These are phyloP conservation scores for Gasterosteus aculeatus DNA, from an alignment of 2,113 vertebrate species.

Conservation along the genomic window DNA sequence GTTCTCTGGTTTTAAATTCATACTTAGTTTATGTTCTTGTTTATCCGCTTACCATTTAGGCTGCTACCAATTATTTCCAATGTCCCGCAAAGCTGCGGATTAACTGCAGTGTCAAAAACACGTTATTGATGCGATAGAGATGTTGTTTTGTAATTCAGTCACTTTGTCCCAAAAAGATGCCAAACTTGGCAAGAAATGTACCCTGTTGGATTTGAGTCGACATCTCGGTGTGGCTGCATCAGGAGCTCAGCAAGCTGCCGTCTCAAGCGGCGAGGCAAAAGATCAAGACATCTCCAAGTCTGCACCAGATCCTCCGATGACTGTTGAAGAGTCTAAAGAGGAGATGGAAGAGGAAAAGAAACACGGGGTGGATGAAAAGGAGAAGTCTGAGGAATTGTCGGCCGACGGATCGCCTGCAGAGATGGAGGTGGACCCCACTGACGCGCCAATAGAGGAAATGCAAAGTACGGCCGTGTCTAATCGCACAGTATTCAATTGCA, in stretches of 20 bases:
- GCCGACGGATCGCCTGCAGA: slow-evolving; percentile 41
- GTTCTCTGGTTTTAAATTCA: neutral
- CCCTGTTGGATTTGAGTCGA: slow-evolving; percentile 71
- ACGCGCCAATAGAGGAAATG: slow-evolving; percentile 41
- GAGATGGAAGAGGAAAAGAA: slow-evolving; percentile 25
- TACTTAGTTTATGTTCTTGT: neutral
- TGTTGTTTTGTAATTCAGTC: neutral
- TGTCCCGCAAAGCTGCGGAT: neutral
- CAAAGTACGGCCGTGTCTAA: slow-evolving; percentile 51
- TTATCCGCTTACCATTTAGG: neutral
- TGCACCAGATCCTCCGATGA: slow-evolving; percentile 8
- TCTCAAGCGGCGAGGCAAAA: slow-evolving; percentile 22
- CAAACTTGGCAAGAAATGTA: slow-evolving; percentile 73
- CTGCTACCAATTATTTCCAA: neutral
- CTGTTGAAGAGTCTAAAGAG: slow-evolving; percentile 26
- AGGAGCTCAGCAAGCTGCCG: slow-evolving; percentile 46
- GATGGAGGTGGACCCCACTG: slow-evolving; percentile 61
- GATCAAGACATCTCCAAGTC: slow-evolving; percentile 43
- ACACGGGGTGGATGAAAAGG: slow-evolving; percentile 36
- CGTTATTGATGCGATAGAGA: neutral
- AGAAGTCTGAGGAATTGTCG: slow-evolving; percentile 35
- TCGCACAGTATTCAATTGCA: neutral
- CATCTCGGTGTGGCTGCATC: slow-evolving; percentile 40
- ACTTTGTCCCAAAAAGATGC: slow-evolving; percentile 64
- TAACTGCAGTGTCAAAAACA: neutral